phyloP scores from a whole-genome alignment of 2,888 invertebrate genomes.

The Eugnorisma glareosa region DNA sequence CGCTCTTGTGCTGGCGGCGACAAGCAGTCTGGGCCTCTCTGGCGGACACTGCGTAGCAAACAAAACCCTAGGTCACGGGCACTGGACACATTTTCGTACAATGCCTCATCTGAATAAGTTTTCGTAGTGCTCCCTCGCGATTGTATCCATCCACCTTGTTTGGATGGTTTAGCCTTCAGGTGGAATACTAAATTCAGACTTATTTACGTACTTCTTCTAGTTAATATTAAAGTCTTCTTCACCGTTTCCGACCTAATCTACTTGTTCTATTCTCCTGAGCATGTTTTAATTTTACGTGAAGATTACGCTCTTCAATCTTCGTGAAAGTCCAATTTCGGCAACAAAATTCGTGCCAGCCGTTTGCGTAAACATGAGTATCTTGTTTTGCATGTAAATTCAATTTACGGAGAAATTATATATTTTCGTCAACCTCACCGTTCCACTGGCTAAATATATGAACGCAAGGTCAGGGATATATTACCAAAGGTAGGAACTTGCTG shows the following conservation, averaged over 20 bases:
- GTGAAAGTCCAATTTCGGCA: constrained; percentile 17
- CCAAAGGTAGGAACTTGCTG: constrained; percentile 67
- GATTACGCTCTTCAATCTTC: constrained; percentile 23
- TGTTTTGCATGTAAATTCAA: constrained; percentile 37
- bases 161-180: constrained; percentile 72
- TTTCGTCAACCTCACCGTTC: constrained; percentile 47
- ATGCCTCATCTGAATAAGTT: constrained; percentile 70
- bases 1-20: constrained; percentile 86
- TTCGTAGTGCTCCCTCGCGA: constrained; percentile 70
- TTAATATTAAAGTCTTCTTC: constrained; percentile 34
- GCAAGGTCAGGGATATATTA: constrained; percentile 73
- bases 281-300: constrained; percentile 22
- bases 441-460: constrained; percentile 67
- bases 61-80: constrained; percentile 87
- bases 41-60: constrained; percentile 84
- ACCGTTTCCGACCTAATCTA: constrained; percentile 21
- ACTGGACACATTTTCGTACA: constrained; percentile 85
- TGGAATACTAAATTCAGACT: constrained; percentile 68
- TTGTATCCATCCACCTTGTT: constrained; percentile 69
- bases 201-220: constrained; percentile 36
- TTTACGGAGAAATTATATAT: constrained; percentile 38
- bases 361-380: constrained; percentile 21
- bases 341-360: constrained; percentile 6
- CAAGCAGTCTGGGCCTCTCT: constrained; percentile 89
- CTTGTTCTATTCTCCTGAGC: constrained; percentile 10